phyloP scores from a whole-genome alignment of 2,888 invertebrate genomes.

The Eupithecia dodoneata region DNA sequence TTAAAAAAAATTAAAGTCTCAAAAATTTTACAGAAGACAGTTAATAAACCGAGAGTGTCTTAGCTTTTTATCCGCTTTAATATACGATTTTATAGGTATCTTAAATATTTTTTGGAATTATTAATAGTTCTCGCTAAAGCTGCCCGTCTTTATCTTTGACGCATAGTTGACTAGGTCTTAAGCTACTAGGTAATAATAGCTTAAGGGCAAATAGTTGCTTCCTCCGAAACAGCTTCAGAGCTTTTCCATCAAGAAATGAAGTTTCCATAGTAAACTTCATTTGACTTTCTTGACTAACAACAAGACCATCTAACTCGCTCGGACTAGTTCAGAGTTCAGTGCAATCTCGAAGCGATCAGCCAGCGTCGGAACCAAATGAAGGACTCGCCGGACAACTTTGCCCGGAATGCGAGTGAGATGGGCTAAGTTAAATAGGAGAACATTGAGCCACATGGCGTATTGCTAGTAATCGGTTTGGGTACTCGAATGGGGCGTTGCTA shows the following conservation, averaged over 20 bases:
- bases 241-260: neutral
- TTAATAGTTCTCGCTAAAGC: too few species aligned
- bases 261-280: conserved; percentile 4
- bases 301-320: conserved; percentile 38
- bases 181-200: too few species aligned
- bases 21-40: too few species aligned
- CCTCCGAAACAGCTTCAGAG: neutral
- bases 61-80: too few species aligned
- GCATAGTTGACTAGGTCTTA: too few species aligned
- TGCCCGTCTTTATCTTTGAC: too few species aligned
- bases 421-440: conserved; percentile 62
- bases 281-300: conserved; percentile 20
- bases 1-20: too few species aligned
- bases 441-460: conserved; percentile 45
- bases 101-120: too few species aligned
- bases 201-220: neutral
- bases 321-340: conserved; percentile 44
- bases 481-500: conserved; percentile 7
- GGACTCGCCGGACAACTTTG: conserved; percentile 49
- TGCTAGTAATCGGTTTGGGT: conserved; percentile 39
- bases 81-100: too few species aligned
- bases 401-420: conserved; percentile 46
- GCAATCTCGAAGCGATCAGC: conserved; percentile 53
- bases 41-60: too few species aligned
- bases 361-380: conserved; percentile 50